Conservation (phyloP, 1,140 invertebrate species). For the Lysiphlebus fabarum region DNA sequence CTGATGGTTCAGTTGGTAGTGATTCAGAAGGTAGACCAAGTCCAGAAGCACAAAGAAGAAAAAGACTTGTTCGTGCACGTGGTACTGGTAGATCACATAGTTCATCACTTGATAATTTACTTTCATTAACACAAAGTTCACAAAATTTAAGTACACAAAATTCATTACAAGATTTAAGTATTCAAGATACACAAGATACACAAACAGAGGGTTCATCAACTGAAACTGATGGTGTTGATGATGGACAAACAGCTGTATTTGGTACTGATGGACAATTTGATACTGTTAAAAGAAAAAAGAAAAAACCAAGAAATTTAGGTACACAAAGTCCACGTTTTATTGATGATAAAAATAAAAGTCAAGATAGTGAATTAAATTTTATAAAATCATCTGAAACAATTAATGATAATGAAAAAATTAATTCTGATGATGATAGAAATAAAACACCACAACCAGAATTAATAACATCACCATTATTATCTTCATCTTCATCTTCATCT, state of each 20-base stretch:
- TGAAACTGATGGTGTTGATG: slow-evolving; percentile 75
- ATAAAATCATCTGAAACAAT: slow-evolving; percentile 36
- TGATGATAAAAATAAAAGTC: slow-evolving; percentile 54
- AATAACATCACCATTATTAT: slow-evolving; percentile 26
- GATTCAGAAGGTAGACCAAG: slow-evolving; percentile 83
- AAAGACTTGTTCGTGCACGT: slow-evolving; percentile 72
- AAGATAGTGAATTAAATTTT: slow-evolving; percentile 52
- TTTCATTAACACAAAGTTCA: slow-evolving; percentile 57
- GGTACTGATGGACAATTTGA: slow-evolving; percentile 72
- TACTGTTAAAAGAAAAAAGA: slow-evolving; percentile 81
- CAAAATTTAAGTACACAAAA: slow-evolving; percentile 53
- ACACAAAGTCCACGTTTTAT: slow-evolving; percentile 47
- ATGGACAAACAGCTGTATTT: slow-evolving; percentile 54
- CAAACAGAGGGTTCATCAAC: slow-evolving; percentile 69
- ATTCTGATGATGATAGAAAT: slow-evolving; percentile 55
- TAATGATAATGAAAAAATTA: slow-evolving; percentile 37
- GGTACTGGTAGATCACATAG: slow-evolving; percentile 78
- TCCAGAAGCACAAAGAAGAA: slow-evolving; percentile 75
- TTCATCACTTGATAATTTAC: slow-evolving; percentile 72
- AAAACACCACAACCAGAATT: slow-evolving; percentile 63
- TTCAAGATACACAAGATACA: slow-evolving; percentile 45
- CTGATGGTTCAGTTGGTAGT: slow-evolving; percentile 78
- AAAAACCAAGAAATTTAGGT: slow-evolving; percentile 54
- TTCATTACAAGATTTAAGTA: slow-evolving; percentile 49
- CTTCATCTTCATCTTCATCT: slow-evolving; percentile 27